Evolutionary conservation across 2,888 invertebrate species (phyloP), one percentile per base, ranked within the genome.

Genomic region (Lissocephala sabroskyi): DNA sequence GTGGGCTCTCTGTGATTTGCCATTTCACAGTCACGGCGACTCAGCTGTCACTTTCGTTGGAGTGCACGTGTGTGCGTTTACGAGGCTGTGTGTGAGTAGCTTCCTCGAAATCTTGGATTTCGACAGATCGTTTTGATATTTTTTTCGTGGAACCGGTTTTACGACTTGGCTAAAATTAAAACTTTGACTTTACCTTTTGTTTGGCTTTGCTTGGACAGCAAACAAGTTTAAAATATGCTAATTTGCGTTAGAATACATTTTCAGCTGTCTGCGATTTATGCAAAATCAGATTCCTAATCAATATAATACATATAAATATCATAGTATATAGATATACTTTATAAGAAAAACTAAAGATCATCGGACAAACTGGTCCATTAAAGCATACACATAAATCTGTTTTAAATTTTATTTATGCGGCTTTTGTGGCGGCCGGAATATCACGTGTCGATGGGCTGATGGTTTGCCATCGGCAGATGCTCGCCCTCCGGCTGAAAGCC

Each of bases 401-500:
- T n/a, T n/a, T n/a, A n/a, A n/a, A n/a, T n/a, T n/a, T n/a, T n/a
- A n/a, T n/a, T n/a, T n/a, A n/a, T n/a, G n/a, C n/a, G n/a, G n/a
- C n/a, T n/a, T n/a, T n/a, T n/a, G n/a, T n/a, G n/a, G n/a, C n/a
- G n/a, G n/a, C n/a, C n/a, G 11, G 6, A 13, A 26, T 26, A 5
- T 33, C 32, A 9, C 3, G 29, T 28, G 35, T 16, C 16, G 7
- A 35, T 6, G 13, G 35, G 4, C 35, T 35, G 35, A 35, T 7
- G 3, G 23, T 7, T 7, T 7, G 7, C 7, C 23, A 23, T 23
- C 7, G 83, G 83, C 56, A 83, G 65, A 65, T 83, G 83, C 2
- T 76, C 76, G 3, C 82, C 84, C 53, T 80, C 63, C 5, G 87
- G 86, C 74, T 86, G 86, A 82, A 86, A 87, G 48, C 87, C 87